Base-by-base conservation (phyloP, 1,140 invertebrate species). In the Plectrocnemia conspersa region DNA sequence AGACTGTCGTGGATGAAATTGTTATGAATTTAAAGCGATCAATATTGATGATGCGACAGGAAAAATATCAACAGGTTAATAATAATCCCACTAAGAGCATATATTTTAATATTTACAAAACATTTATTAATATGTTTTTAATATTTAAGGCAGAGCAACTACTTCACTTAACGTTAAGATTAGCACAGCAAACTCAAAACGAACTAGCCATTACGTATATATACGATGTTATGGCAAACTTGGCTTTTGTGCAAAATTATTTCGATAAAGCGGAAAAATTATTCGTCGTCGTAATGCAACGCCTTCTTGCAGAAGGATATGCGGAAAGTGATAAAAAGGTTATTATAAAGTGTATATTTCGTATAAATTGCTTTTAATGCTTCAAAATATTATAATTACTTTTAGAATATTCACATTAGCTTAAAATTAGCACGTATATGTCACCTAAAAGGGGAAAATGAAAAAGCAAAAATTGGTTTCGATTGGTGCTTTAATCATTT, bases 191-290 rank as follows among this genome's bases (percentile, higher is more conserved):
- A 63, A 72, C 85, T 32, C 77, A 85, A 42, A 81, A 89, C 70
- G 66, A 81, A 57, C 73, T 88, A 60, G 91, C 84, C 21, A 74
- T 92, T 41, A 86, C 88, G 6, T 93, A 94, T 64, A 83, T 94
- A 52, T 93, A 88, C 67, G 92, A 96, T 76, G 64, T 91, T 4
- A 83, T 97, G 81, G 93, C 91, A 4, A 94, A 96, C 74, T 74
- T 95, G 38, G 90, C 91, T 11, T 82, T 92, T 64, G 78, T 88
- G 63, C 74, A 75, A 41, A 81, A 82, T 36, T 78, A 94, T 54
- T 82, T 84, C 63, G 74, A 81, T 58, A 93, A 93, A 72, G 90
- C 93, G 5, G 86, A 95, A 68, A 80, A 80, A 48, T 69, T 97
- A 18, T 96, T 92, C 75, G 76, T 85, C 10, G 79, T 80, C 41